Evolutionary conservation across 1,140 invertebrate species (phyloP), one percentile per base, ranked within the genome.

Genomic region (Thaumatotibia leucotreta): DNA sequence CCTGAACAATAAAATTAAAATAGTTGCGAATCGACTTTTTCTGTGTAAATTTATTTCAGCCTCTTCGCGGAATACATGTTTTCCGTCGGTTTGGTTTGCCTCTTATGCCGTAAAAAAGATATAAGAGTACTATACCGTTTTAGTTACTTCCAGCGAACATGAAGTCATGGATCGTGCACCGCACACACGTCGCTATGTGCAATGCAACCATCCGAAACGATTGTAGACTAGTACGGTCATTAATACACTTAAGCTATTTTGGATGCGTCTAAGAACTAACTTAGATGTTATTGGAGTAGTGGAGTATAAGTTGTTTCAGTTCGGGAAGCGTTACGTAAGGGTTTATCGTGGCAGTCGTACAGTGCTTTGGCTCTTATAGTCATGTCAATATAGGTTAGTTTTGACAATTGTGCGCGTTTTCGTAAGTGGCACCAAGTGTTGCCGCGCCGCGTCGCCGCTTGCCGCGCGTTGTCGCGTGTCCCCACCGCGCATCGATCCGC

Each of bases 401-500:
- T n/a, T n/a, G n/a, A n/a, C n/a, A n/a, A n/a, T n/a, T n/a, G n/a
- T n/a, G n/a, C n/a, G n/a, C n/a, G n/a, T n/a, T n/a, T n/a, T n/a
- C n/a, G n/a, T n/a, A n/a, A n/a, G n/a, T n/a, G n/a, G n/a, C n/a
- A n/a, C n/a, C n/a, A n/a, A n/a, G n/a, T n/a, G n/a, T n/a, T 74
- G 77, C 69, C 61, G 49, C 49, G 79, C 39, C 14, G 39, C 39
- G 39, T 45, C n/a, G n/a, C n/a, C n/a, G n/a, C n/a, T n/a, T 45
- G 73, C 77, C 77, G 77, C 80, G 76, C 52, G 81, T 67, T 89
- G 86, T 89, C 87, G 87, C 82, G 70, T 88, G 84, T 87, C 88
- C 88, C 88, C 84, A 81, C 86, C 75, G 83, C 77, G 84, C 82
- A 89, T 89, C 87, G 85, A 88, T 88, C 87, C 84, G 84, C 85